Base-by-base conservation (phyloP, 2,797 vertebrate species). In the Protonibea diacanthus region DNA sequence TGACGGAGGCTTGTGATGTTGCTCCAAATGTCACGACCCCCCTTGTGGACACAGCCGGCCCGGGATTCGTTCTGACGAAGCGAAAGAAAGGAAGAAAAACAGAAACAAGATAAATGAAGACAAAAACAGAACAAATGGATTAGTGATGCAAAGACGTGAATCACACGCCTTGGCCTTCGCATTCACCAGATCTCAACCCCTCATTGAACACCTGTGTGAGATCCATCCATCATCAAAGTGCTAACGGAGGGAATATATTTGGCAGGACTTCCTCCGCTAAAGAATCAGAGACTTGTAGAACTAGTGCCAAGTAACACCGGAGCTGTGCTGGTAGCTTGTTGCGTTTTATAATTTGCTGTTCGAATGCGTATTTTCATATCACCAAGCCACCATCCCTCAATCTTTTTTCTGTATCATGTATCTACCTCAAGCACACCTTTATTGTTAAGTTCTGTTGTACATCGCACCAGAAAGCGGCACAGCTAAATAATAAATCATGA, bases 141-240 rank as follows among this genome's bases (percentile, higher is more conserved):
- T 33, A 10, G 55, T 23, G 58, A 52, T 14, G 23, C 29, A 61
- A 81, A 53, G 15, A 71, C 15, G 23, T 56, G 52, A 76, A 67
- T 72, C 49, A 56, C 38, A 23, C 20, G 21, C 25, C 9, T 38
- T 15, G 60, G 51, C 27, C 55, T 48, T 63, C 44, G 5, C 67
- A 57, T 47, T 18, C 21, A 38, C 48, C 63, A 17, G 27, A 51
- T 51, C 58, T 15, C 58, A 49, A 60, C 15, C 0, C 21, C 58
- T 60, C 58, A 47, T 27, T 49, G 33, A 73, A 74, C 59, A 70
- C 58, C 58, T 69, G 65, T 40, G 44, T 38, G 49, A 61, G 42
- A 48, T 33, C 49, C 51, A 63, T 63, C n/a, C 58, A 9, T 42
- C 58, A 60, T 60, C n/a, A 60, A 60, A 60, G 57, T 12, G 13